Evolutionary conservation across 2,888 invertebrate species (phyloP), one percentile per base, ranked within the genome.

Genomic region (Drosophila fulvimacula): DNA sequence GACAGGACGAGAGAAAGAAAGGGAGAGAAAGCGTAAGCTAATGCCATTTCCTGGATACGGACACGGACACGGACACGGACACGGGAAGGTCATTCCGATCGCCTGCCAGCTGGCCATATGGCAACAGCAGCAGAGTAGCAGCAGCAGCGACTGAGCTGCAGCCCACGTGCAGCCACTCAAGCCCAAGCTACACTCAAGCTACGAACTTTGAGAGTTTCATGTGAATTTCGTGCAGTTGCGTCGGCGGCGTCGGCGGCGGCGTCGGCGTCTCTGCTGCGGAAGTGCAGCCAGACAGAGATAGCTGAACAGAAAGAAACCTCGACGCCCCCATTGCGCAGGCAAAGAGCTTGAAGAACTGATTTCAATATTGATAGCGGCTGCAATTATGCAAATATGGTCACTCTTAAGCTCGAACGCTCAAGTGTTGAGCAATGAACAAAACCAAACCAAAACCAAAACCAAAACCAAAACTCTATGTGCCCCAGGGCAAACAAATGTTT

Each of bases 31-130:
- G 34, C 69, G 57, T 48, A 41, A 68, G 66, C 75, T 78, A 81
- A 88, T 83, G 89, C 72, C 82, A 88, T 88, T 82, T 86, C 82
- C 88, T 83, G 80, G 11, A 41, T 13, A 19, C 17, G 17, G 42
- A 51, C 42, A n/a, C 66, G 56, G 57, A 63, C 67, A 1, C 7
- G 39, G 59, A 82, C 82, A 66, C 61, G 69, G 46, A 48, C 46
- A 48, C 27, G 46, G 69, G 79, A 84, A 84, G 83, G 89, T 84
- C 83, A 64, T 42, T 59, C 58, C 60, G 69, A 79, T 74, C 70
- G 79, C 79, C 76, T 69, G 79, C 69, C 53, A 36, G 59, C 17
- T 36, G 41, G 62, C 86, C 88, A 82, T 85, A 88, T 82, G 82
- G 82, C 76, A 53, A 27, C 7, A 30, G 27, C 27, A 6, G 27